Evolutionary conservation across 2,888 invertebrate species (phyloP), one percentile per base, ranked within the genome.

Genomic region (Perizoma affinitatum): DNA sequence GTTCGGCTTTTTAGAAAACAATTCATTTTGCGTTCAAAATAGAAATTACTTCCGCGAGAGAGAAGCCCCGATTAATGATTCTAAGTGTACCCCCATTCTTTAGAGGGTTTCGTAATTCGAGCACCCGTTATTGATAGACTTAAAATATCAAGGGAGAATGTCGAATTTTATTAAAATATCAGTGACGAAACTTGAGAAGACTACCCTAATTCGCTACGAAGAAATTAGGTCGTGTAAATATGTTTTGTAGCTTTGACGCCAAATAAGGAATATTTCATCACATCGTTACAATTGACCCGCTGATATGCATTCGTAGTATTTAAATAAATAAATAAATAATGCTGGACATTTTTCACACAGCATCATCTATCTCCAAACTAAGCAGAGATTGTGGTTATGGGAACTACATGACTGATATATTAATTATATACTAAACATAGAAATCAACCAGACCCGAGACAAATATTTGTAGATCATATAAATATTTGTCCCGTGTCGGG

Each of bases 11-110:
- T 76, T 74, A 68, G 70, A 69, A 70, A 79, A 75, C 78, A 75
- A 78, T 78, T 76, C 74, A 71, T 76, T 70, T 69, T 63, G 69
- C 60, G 54, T 71, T 67, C 74, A 76, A 75, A 80, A 78, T 74
- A 75, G 70, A 71, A 70, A 77, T 76, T 73, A 68, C 68, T 76
- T 74, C 71, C 71, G 66, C 65, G 63, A 68, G 69, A 72, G 62
- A 47, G 71, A 68, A 70, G 66, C 38, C 57, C 63, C 74, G 77
- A 79, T 78, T 78, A 77, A 78, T 78, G 78, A 73, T 72, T 73
- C 68, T 70, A 69, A 75, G 68, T 66, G 65, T 61, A 74, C 62
- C 63, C 66, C 68, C 71, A 72, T 70, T 66, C 63, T 62, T 65
- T 57, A 63, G 49, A 56, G 62, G 60, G 62, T 66, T 65, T 61